Evolutionary conservation across 2,113 vertebrate genomes (phyloP).

Genomic region (Electrona antarctica): DNA sequence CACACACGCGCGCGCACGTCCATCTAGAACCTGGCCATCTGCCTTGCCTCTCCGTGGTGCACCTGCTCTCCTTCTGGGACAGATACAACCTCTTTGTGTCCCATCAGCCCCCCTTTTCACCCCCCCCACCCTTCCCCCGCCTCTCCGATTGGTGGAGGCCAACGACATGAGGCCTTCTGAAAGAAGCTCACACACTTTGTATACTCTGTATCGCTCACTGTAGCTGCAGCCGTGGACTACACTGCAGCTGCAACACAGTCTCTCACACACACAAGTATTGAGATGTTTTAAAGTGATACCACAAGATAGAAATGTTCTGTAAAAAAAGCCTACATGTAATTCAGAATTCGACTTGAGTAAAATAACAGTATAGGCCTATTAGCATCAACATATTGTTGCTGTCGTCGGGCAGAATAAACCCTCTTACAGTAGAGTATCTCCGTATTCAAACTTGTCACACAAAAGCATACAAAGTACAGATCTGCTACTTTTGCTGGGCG

Average conservation of each 20-base stretch:
- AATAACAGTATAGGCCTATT: no score
- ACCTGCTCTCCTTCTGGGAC: conserved; percentile 65
- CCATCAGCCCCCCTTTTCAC: conserved; percentile 58
- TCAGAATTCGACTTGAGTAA: no score
- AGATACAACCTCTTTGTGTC: conserved; percentile 53
- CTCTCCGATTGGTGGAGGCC: conserved; percentile 39
- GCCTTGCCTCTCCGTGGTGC: conserved; percentile 58
- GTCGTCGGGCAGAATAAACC: no score
- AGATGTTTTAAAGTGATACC: no score
- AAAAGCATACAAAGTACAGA: no score
- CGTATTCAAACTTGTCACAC: no score
- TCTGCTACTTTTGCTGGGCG: no score
- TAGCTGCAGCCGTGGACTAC: conserved; percentile 16
- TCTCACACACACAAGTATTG: no score
- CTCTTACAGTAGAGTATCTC: no score
- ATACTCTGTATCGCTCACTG: conserved; percentile 6
- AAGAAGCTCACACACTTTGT: conserved; percentile 41
- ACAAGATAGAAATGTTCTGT: no score
- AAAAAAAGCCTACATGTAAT: no score
- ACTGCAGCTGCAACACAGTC: conserved; percentile 54
- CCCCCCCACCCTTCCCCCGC: conserved; percentile 5
- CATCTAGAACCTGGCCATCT: conserved; percentile 62
- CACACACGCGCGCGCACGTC: not conserved
- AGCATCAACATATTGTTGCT: no score
- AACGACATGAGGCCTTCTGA: conserved; percentile 37